Base-by-base conservation (phyloP, 1,140 invertebrate species). In the Radopholus similis region DNA sequence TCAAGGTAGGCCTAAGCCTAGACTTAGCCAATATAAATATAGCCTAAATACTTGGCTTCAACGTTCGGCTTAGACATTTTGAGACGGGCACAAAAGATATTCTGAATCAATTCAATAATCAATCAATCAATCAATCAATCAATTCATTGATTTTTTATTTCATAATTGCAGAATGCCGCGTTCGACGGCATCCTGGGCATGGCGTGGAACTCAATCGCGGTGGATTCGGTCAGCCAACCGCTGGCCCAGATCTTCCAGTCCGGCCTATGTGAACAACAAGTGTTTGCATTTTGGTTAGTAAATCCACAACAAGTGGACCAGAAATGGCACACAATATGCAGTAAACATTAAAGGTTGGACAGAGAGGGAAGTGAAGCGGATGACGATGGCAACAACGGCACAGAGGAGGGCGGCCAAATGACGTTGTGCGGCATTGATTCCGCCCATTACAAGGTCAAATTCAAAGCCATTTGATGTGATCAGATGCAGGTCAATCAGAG, bases 181-280 rank as follows among this genome's bases (percentile, higher is more conserved):
- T 97, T 97, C 84, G 95, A 98, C 84, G 34, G 94, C 92, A 95
- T 96, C 76, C 86, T 96, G n/a, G 93, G 93, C 68, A 88, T 96
- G 88, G 92, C 87, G 1, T 95, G 92, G 83, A 86, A 87, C 70
- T 88, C 87, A 34, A 97, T 98, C 78, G 87, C 92, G 37, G 84
- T 86, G 40, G 73, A 78, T 51, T 69, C 75, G 35, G 92, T 97
- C 28, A 85, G 86, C 40, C 81, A 58, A 35, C 53, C 66, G 26
- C 67, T 70, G 66, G 63, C 68, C 44, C 93, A 95, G 0, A 90
- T 95, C 21, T 96, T 98, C 83, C 89, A 96, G 83, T 90, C 90
- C 74, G 93, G 96, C 91, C 87, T 88, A 6, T 87, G 96, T 21
- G 77, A 86, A 0, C 78, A 88, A 68, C 88, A 92, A 0, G 84